Conservation (phyloP, 1,140 invertebrate species). For the Drosophila dunni region DNA sequence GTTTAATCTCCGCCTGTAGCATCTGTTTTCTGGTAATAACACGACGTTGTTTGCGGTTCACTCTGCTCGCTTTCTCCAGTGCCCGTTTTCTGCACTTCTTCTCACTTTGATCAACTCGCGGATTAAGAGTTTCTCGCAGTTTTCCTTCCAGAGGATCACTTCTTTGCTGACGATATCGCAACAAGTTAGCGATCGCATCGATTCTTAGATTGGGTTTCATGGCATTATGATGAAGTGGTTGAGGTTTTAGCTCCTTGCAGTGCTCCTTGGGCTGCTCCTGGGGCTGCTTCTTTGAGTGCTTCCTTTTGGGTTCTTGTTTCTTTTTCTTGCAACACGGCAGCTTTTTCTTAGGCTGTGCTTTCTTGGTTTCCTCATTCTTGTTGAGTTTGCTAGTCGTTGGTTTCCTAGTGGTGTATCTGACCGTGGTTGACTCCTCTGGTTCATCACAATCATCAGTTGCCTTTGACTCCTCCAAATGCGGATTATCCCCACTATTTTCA, state of each 20-base stretch:
- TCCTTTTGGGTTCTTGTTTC: neutral
- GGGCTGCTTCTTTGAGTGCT: neutral
- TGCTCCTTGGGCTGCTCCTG: slow-evolving; percentile 1
- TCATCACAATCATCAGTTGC: slow-evolving; percentile 7
- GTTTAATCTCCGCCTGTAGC: slow-evolving; percentile 52
- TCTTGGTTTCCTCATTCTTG: neutral
- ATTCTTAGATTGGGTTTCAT: slow-evolving; percentile 38
- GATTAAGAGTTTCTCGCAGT: neutral
- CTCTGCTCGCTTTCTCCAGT: neutral
- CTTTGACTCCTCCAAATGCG: neutral
- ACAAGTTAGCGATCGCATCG: slow-evolving; percentile 36
- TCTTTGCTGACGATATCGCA: slow-evolving; percentile 41
- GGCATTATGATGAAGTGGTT: slow-evolving; percentile 1
- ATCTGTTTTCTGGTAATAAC: slow-evolving; percentile 31
- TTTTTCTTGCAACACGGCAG: slow-evolving; percentile 41
- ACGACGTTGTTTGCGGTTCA: neutral
- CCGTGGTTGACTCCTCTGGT: neutral
- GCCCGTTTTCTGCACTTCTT: neutral
- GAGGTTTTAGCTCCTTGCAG: neutral
- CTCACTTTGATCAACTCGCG: neutral
- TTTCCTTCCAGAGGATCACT: neutral
- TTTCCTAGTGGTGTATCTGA: neutral
- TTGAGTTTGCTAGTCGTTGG: slow-evolving; percentile 1
- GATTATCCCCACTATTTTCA: neutral
- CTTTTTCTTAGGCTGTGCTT: slow-evolving; percentile 20